Base-by-base conservation (phyloP, 2,797 vertebrate genomes). In the Mallotus villosus region DNA sequence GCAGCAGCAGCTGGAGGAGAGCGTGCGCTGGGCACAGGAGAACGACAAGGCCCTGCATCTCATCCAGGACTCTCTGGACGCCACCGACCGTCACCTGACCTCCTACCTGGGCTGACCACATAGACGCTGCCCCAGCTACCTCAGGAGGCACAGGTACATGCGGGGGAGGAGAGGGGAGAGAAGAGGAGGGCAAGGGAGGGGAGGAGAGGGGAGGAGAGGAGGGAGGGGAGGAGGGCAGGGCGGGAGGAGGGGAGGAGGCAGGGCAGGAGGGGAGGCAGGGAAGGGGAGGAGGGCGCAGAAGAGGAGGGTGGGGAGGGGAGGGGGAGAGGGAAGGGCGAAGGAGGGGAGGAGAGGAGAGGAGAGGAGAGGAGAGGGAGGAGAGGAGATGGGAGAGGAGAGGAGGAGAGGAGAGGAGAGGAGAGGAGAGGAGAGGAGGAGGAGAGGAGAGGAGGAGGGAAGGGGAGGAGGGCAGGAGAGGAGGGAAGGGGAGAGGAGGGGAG, bases 111-210 rank as follows among this genome's bases (percentile, higher is more conserved):
- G 87, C 92, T 0, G 95, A 99, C 86, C 94, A 95, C 76, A 92
- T 96, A 61, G 97, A 99, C 19, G 97, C 97, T 73, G 93, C 91
- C 64, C 64, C 97, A 97, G 82, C 93, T 98, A 76, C 97, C 97
- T 14, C 96, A 98, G 90, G 97, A 99, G 89, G 93, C 97, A 25
- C 97, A 96, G 95, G 97, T 97, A 83, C 83, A 59, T 21, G 17
- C 61, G 8, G 63, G 37, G 46, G 12, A 25, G 63, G 25, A 22
- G 7, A 24, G 3, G 12, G 17, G 2, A 12, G 27, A 19, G 22
- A 16, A 14, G 25, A 16, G 32, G 32, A 64, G 34, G 63, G 62
- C 0, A 9, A 0, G 61, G 17, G 27, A 19, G 32, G 19, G 6
- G 62, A 17, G 5, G 32, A 3, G 58, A n/a, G n/a, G n/a, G 21